Conservation (phyloP, 2,113 vertebrate genomes). For the Ascaphus truei region DNA sequence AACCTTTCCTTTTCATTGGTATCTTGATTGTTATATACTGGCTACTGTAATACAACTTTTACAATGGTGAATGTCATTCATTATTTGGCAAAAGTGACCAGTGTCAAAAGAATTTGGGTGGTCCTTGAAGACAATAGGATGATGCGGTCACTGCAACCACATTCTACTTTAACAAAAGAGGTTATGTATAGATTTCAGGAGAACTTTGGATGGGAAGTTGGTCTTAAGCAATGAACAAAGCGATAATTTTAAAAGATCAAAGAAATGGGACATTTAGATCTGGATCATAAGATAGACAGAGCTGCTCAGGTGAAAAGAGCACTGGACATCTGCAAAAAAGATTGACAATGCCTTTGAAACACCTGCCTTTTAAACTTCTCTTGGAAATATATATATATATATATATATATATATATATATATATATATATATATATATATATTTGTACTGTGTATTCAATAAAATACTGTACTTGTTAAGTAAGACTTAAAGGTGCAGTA, state of each 20-base stretch:
- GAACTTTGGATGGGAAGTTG: conserved; percentile 14
- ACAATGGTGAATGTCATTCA: neutral
- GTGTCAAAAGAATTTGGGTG: neutral
- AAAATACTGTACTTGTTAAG: neutral
- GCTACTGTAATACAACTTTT: neutral
- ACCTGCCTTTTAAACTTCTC: conserved; percentile 20
- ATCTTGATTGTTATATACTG: too few relatives aligned
- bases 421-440: conserved; percentile 1
- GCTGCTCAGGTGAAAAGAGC: conserved; percentile 22
- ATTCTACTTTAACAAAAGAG: neutral
- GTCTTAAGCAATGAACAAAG: conserved; percentile 26
- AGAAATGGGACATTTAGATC: conserved; percentile 25
- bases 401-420: neutral
- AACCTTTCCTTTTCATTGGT: too few relatives aligned
- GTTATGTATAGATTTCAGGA: conserved; percentile 8
- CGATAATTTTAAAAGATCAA: conserved; percentile 29
- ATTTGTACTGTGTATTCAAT: neutral
- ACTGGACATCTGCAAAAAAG: conserved; percentile 31
- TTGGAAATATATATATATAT: neutral
- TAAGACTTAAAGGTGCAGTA: neutral
- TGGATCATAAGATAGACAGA: conserved; percentile 20
- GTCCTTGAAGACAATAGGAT: neutral
- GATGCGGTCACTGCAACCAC: neutral
- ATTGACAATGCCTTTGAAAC: conserved; percentile 32
- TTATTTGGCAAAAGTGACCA: neutral